These are phyloP conservation scores for Apostichopus parvimensis DNA, from an alignment of 35 echinoderm and acorn worm genomes.

Conservation along the genomic window DNA sequence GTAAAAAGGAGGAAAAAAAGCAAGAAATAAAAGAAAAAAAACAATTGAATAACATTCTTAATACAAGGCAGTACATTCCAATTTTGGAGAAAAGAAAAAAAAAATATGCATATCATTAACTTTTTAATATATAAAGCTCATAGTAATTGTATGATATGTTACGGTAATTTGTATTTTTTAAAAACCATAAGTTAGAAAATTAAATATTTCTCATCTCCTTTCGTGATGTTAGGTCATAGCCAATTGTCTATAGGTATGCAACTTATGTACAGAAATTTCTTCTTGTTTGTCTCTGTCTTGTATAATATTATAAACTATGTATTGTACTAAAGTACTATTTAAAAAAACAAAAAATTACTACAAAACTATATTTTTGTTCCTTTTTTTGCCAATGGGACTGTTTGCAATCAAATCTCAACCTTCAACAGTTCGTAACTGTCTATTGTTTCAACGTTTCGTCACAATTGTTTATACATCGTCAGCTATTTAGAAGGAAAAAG, in stretches of 20 bases:
- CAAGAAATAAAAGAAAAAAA: no score
- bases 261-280: slow-evolving; percentile 28
- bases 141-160: neutral
- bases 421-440: neutral
- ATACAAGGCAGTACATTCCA: neutral
- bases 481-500: no score
- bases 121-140: neutral
- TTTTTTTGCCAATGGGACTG: slow-evolving; percentile 23
- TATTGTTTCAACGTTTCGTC: neutral
- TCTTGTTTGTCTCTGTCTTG: neutral
- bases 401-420: slow-evolving; percentile 12
- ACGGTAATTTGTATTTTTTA: neutral
- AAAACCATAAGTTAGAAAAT: neutral
- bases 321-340: slow-evolving; percentile 41
- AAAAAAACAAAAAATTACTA: slow-evolving; percentile 8
- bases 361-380: slow-evolving; percentile 34
- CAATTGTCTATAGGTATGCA: slow-evolving; percentile 38
- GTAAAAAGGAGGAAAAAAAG: no score
- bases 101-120: neutral
- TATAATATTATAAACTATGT: neutral
- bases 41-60: neutral
- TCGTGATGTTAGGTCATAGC: neutral
- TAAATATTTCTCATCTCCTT: neutral
- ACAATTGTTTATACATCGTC: no score
- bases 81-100: neutral